These are phyloP conservation scores for Drosophila parabipectinata DNA, from an alignment of 1,140 invertebrate species.

Conservation along the genomic window DNA sequence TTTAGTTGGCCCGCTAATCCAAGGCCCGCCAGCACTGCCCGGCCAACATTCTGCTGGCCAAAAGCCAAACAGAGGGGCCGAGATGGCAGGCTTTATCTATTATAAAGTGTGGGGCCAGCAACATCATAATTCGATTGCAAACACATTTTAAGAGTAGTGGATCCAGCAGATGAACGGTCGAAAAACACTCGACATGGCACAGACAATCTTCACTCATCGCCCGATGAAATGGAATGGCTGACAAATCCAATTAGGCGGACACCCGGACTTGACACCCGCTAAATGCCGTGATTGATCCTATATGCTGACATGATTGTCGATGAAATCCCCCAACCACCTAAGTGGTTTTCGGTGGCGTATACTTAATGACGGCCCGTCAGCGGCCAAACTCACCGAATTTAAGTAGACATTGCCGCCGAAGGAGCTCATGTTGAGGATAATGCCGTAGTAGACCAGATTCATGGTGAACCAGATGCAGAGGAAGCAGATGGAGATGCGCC, in stretches of 20 bases:
- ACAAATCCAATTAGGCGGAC: conserved; percentile 71
- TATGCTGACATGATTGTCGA: conserved; percentile 44
- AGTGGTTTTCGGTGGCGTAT: conserved; percentile 23
- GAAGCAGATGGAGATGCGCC: conserved; percentile 88
- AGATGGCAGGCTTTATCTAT: conserved; percentile 31
- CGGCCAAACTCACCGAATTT: conserved; percentile 86
- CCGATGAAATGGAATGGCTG: conserved; percentile 38
- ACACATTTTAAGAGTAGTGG: conserved; percentile 53
- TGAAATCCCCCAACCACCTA: conserved; percentile 23
- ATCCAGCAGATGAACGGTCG: conserved; percentile 20
- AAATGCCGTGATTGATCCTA: conserved; percentile 56
- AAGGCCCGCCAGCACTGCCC: conserved; percentile 43
- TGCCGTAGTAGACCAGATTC: conserved; percentile 90
- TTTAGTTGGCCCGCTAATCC: conserved; percentile 20
- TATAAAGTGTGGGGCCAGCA: conserved; percentile 9
- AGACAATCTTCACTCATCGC: conserved; percentile 29
- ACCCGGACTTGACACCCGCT: conserved; percentile 63
- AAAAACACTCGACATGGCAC: conserved; percentile 35
- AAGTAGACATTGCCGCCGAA: conserved; percentile 89
- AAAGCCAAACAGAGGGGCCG: conserved; percentile 36
- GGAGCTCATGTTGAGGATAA: conserved; percentile 89
- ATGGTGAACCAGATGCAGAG: conserved; percentile 90
- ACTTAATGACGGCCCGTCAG: conserved; percentile 20
- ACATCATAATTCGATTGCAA: conserved; percentile 76
- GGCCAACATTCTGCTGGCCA: conserved; percentile 48